A percentile compares a stretch with the other conserved stretches of the same genome.
Evolutionary conservation across 2,797 vertebrate species (phyloP).

Genomic region (Brotula barbata): DNA sequence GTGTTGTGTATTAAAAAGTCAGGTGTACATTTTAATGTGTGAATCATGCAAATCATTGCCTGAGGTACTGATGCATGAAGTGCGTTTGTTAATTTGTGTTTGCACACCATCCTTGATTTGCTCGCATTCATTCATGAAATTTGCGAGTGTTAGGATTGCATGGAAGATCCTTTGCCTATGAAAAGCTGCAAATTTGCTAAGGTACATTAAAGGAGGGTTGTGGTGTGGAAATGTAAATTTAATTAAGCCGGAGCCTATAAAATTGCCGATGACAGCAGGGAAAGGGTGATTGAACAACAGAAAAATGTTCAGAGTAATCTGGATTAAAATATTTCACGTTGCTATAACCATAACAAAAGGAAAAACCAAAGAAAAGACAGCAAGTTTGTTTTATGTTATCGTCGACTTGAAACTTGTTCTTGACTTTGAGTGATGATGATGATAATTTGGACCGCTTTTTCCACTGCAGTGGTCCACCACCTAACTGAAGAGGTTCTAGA

Average conservation of each 20-base stretch:
- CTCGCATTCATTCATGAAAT: constrained; percentile 25
- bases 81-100: neutral
- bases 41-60: constrained; percentile 11
- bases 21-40: neutral
- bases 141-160: constrained; percentile 8
- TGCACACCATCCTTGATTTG: constrained; percentile 11
- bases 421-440: too few species aligned
- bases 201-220: constrained; percentile 7
- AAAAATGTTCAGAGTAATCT: neutral
- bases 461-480: too few species aligned
- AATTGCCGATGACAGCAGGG: constrained; percentile 7
- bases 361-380: too few species aligned
- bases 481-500: too few species aligned
- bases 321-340: constrained; percentile 15
- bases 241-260: constrained; percentile 2
- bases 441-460: too few species aligned
- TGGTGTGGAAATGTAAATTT: constrained; percentile 9
- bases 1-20: constrained; percentile 22
- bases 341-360: neutral
- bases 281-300: constrained; percentile 6
- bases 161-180: neutral
- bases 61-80: too few species aligned
- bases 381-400: too few species aligned
- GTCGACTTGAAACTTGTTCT: too few species aligned
- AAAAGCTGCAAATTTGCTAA: constrained; percentile 7